These are phyloP conservation scores for Watersipora subatra DNA, from an alignment of 1,140 invertebrate species.

Conservation along the genomic window DNA sequence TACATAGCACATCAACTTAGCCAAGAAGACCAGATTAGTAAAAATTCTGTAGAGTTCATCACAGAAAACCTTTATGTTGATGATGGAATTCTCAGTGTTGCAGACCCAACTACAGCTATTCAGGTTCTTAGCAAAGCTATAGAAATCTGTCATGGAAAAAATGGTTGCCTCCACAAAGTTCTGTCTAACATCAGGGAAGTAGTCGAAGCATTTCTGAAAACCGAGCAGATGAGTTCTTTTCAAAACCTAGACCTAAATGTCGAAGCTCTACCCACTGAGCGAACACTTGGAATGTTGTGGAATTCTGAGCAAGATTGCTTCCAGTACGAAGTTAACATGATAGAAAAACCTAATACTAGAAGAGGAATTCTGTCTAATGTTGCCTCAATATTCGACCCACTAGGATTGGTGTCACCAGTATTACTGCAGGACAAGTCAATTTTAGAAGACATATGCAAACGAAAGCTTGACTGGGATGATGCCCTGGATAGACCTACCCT, in stretches of 20 bases:
- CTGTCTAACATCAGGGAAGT: not conserved
- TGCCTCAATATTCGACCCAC: constrained; percentile 4
- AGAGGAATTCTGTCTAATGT: not conserved
- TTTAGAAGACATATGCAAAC: not conserved
- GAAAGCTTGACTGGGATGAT: constrained; percentile 3
- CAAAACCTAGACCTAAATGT: not conserved
- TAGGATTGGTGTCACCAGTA: constrained; percentile 2
- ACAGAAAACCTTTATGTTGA: constrained; percentile 16
- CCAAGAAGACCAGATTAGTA: not conserved
- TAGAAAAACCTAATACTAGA: not conserved
- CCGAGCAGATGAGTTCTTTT: not conserved
- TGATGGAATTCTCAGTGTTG: constrained; percentile 11
- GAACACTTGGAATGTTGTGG: not conserved
- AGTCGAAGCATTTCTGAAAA: not conserved
- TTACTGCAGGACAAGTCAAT: not conserved
- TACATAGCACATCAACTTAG: not conserved
- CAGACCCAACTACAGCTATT: constrained; percentile 8
- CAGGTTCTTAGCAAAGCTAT: not conserved
- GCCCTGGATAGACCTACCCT: not conserved
- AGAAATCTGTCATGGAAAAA: not conserved
- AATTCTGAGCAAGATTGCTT: constrained; percentile 1
- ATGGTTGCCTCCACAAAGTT: not conserved
- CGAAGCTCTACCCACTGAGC: not conserved
- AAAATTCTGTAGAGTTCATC: constrained; percentile 7
- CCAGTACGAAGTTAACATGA: not conserved